Evolutionary conservation across 2,797 vertebrate species (phyloP).

Genomic region (Oreonectes daqikongensis): DNA sequence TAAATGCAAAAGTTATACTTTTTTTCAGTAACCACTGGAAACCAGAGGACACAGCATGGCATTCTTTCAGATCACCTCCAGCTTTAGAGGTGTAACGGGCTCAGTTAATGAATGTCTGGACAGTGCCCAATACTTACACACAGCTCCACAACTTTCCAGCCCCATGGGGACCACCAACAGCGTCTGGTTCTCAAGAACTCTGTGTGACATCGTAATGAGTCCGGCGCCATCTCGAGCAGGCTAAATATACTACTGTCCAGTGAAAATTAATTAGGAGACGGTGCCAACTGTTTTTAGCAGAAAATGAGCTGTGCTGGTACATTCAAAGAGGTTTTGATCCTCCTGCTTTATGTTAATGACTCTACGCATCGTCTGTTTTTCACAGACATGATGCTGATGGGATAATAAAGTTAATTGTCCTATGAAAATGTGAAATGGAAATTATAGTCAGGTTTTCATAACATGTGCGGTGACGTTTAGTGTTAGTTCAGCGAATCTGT

Average conservation of each 20-base stretch:
- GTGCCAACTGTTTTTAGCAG: not conserved
- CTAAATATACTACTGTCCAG: constrained; percentile 23
- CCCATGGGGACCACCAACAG: constrained; percentile 12
- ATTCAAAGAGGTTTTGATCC: not conserved
- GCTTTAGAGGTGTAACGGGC: not conserved
- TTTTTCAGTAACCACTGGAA: no score
- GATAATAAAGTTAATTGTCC: constrained; percentile 8
- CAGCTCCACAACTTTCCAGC: not conserved
- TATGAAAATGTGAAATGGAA: not conserved
- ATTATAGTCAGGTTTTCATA: not conserved
- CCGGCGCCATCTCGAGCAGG: not conserved
- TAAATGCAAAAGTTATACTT: no score
- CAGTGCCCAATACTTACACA: not conserved
- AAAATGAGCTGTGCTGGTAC: constrained; percentile 2
- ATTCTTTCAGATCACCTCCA: constrained; percentile 18
- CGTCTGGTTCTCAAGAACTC: not conserved
- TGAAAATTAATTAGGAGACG: constrained; percentile 23
- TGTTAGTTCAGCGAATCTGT: not conserved
- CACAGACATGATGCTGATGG: not conserved
- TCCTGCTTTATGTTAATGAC: constrained; percentile 5
- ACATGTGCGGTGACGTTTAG: not conserved
- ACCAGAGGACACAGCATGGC: constrained; percentile 16
- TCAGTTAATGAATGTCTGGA: constrained; percentile 29
- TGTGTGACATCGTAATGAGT: not conserved
- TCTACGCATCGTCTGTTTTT: constrained; percentile 3